These are phyloP conservation scores for Semicossyphus pulcher DNA, from an alignment of 2,113 vertebrate species.

Conservation along the genomic window DNA sequence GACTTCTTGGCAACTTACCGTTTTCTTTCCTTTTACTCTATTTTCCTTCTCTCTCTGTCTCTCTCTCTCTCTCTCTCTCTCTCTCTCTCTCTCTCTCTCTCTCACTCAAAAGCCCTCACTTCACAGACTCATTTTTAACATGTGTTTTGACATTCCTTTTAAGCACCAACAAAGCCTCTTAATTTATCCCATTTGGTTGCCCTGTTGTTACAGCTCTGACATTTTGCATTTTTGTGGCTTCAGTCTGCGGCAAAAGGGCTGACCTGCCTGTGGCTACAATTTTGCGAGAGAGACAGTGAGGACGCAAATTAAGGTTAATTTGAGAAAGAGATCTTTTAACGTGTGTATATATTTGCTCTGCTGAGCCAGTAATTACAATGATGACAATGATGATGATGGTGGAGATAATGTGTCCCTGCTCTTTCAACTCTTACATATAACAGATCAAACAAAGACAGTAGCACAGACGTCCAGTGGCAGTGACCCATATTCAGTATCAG, in stretches of 20 bases:
- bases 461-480: neutral
- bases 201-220: constrained; percentile 58
- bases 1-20: neutral
- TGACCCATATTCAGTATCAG: constrained; percentile 16
- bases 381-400: neutral
- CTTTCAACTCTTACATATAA: constrained; percentile 2
- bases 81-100: neutral
- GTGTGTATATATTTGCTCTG: constrained; percentile 8
- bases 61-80: neutral
- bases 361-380: neutral
- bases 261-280: constrained; percentile 45
- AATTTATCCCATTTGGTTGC: constrained; percentile 73
- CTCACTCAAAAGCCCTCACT: constrained; percentile 29
- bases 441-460: neutral
- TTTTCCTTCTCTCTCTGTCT: neutral
- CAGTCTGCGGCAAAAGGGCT: constrained; percentile 44
- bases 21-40: neutral
- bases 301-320: constrained; percentile 42
- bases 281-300: neutral
- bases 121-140: constrained; percentile 68
- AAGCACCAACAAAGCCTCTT: constrained; percentile 74
- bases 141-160: constrained; percentile 77
- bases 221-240: constrained; percentile 64
- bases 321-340: constrained; percentile 10
- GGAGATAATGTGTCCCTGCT: neutral